These are phyloP conservation scores for Erpobdella octoculata DNA, from an alignment of 2,888 invertebrate species.

Conservation along the genomic window DNA sequence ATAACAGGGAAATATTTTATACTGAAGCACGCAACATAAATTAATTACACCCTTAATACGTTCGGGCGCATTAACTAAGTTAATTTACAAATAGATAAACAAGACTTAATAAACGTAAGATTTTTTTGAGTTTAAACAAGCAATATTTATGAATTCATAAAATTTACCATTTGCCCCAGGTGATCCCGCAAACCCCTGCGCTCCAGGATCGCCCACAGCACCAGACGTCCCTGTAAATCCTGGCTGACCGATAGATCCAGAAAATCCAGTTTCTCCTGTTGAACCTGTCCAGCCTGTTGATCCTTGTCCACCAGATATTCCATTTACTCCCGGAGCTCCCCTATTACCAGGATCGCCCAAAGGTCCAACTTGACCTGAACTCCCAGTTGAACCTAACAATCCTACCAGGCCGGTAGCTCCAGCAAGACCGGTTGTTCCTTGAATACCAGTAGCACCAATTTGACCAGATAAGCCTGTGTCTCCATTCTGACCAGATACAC, in stretches of 20 bases:
- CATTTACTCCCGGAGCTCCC: conserved; percentile 13
- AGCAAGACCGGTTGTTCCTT: background rate
- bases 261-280: conserved; percentile 6
- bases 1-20: too few species aligned
- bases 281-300: background rate
- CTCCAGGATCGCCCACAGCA: background rate
- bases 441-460: conserved; percentile 18
- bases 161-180: conserved; percentile 7
- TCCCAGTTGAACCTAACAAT: conserved; percentile 25
- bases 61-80: background rate
- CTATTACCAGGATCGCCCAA: background rate
- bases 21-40: background rate
- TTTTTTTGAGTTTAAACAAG: background rate
- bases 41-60: background rate
- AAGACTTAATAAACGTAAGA: background rate
- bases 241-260: conserved; percentile 3
- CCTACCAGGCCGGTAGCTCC: conserved; percentile 11
- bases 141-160: background rate
- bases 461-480: conserved; percentile 2
- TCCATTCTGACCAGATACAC: conserved; percentile 26
- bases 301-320: conserved; percentile 17
- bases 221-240: conserved; percentile 14
- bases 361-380: conserved; percentile 28
- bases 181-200: background rate
- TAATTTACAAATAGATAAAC: background rate